Evolutionary conservation across 2,113 vertebrate species (phyloP).

Genomic region (Rhodinocichla rosea): DNA sequence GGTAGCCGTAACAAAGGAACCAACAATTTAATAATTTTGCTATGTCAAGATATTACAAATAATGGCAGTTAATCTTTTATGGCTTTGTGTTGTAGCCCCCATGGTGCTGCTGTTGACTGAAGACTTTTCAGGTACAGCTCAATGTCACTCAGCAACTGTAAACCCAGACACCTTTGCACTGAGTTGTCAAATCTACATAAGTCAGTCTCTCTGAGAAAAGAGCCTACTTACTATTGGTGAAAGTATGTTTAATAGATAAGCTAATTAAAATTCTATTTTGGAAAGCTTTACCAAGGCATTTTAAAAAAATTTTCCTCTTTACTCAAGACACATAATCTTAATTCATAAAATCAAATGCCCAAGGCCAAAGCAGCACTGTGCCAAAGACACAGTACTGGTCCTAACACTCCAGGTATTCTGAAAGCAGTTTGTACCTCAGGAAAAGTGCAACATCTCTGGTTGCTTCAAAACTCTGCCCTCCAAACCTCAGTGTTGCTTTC

Average conservation of each 20-base stretch:
- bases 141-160: neutral
- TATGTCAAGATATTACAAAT: neutral
- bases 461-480: neutral
- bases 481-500: neutral
- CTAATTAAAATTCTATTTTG: neutral
- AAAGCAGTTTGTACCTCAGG: neutral
- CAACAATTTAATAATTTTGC: neutral
- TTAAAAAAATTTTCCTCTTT: neutral
- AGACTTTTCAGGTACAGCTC: neutral
- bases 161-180: neutral
- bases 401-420: neutral
- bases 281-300: neutral
- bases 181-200: neutral
- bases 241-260: neutral
- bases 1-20: neutral
- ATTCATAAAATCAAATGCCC: neutral
- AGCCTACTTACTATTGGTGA: neutral
- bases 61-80: neutral
- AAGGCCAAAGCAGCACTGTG: neutral
- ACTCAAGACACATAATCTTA: neutral
- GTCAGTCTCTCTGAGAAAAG: neutral
- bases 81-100: neutral
- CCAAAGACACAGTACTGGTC: neutral
- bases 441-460: neutral
- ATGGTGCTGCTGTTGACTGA: neutral